Conservation (phyloP, 2,113 vertebrate genomes). For the Gobio gobio region DNA sequence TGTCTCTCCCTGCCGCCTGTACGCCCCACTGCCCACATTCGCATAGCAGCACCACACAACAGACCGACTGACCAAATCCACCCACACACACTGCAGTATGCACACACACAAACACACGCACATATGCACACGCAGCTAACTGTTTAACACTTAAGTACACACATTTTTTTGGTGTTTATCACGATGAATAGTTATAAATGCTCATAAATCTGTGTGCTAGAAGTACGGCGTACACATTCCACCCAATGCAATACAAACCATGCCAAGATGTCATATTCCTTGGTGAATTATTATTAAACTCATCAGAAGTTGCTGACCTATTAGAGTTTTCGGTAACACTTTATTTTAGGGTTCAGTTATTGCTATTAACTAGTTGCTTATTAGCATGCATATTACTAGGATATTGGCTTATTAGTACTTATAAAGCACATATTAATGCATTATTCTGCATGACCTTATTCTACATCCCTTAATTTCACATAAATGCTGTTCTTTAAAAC, state of each 20-base stretch:
- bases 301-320: neutral
- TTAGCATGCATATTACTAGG: no score
- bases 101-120: neutral
- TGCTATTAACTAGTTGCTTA: no score
- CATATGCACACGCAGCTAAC: neutral
- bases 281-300: neutral
- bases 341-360: no score
- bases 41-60: constrained; percentile 10
- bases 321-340: neutral
- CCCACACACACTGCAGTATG: constrained; percentile 38
- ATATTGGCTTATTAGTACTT: no score
- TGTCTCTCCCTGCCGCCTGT: neutral
- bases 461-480: no score
- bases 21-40: constrained; percentile 31
- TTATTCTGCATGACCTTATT: no score
- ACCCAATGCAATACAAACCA: neutral
- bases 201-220: neutral
- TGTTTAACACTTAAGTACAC: neutral
- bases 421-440: no score
- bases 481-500: neutral
- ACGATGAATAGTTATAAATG: neutral
- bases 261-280: neutral
- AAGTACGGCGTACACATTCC: neutral
- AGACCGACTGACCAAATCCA: constrained; percentile 4
- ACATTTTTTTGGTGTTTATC: neutral